These are phyloP conservation scores for Morpho helenor DNA, from an alignment of 2,888 invertebrate species.

Conservation along the genomic window DNA sequence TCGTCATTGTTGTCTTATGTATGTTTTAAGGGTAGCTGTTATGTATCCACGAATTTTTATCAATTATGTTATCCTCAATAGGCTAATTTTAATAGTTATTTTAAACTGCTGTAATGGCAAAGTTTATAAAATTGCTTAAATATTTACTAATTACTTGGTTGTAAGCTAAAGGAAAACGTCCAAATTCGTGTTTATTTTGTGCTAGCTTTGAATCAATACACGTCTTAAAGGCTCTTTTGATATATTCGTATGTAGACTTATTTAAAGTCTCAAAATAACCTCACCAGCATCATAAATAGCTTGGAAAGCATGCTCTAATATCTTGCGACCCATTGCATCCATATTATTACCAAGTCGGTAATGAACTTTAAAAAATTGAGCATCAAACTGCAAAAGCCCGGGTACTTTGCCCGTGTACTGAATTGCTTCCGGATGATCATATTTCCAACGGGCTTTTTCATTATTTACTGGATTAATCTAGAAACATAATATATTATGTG, in stretches of 20 bases:
- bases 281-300: background rate
- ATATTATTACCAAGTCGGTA: conserved; percentile 75
- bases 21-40: too few relatives aligned
- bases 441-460: background rate
- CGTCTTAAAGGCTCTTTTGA: background rate
- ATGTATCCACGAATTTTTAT: too few relatives aligned
- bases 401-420: conserved; percentile 75
- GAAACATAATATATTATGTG: conserved; percentile 1
- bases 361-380: conserved; percentile 84
- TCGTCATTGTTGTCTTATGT: too few relatives aligned
- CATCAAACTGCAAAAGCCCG: conserved; percentile 82
- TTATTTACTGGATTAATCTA: background rate
- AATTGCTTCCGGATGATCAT: background rate
- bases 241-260: background rate
- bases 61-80: too few relatives aligned
- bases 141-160: too few relatives aligned
- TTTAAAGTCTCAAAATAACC: background rate
- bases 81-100: too few relatives aligned
- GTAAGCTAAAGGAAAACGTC: too few relatives aligned
- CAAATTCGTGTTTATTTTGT: too few relatives aligned
- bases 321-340: conserved; percentile 80
- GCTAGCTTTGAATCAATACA: too few relatives aligned
- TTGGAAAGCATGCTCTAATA: conserved; percentile 37
- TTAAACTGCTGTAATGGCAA: too few relatives aligned
- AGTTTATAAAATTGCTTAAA: too few relatives aligned